Base-by-base conservation (phyloP, 2,888 invertebrate species). In the Uloborus plumipes region DNA sequence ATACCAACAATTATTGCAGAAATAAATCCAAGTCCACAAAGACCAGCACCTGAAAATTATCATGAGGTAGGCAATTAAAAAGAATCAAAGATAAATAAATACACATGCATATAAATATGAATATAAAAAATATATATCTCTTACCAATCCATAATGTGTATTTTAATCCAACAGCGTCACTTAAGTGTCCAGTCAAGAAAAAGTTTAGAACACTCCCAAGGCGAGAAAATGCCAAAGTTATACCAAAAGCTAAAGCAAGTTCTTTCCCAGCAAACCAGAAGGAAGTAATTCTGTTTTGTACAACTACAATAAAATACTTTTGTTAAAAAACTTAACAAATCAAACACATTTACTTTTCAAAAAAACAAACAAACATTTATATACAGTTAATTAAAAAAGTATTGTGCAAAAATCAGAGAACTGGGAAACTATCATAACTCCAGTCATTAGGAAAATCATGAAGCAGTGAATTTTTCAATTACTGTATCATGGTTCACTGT, bases 181-280 rank as follows among this genome's bases (percentile, higher is more conserved):
- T 87, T 86, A 89, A 88, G 49, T 84, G 86, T 66, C 88, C 87
- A 6, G 89, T 89, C 1, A 89, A 76, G 77, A 89, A 87, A 84
- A 89, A 89, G 85, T 89, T 89, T 4, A 89, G 87, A 6, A 89
- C 89, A 86, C 89, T 89, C 14, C 89, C 89, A 16, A 89, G 87
- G 50, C 89, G 85, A 3, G 89, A 89, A 85, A 89, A 89, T 7
- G 89, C 88, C 51, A 89, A 85, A 3, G 89, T 89, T 62, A 88
- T 86, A 62, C 89, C 89, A 87, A 89, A 89, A 0, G 89, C 89
- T 85, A 89, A 85, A 14, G 89, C 89, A 59, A 89, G 83, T 85
- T 89, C 89, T 81, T 89, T 89, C 84, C 89, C 88, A 75, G 85
- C 86, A 85, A 89, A 89, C 89, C 89, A 89, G 85, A 88, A 89